A percentile compares a stretch with the other conserved stretches of the same genome.
Conservation (phyloP, 2,113 vertebrate genomes). For the Ailuropoda melanoleuca region DNA sequence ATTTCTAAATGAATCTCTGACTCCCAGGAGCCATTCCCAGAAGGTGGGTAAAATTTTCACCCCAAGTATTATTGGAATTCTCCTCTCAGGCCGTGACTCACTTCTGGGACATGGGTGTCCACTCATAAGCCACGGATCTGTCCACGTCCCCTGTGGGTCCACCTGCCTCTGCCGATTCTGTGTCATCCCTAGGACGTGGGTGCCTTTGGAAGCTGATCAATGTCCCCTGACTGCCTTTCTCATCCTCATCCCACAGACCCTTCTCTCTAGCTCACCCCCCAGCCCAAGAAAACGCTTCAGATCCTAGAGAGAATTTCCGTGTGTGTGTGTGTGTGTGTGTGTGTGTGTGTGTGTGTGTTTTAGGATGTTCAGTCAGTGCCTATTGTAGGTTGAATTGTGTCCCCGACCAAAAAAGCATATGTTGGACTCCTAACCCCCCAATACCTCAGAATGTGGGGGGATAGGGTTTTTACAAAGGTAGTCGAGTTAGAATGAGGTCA, state of each 20-base stretch:
- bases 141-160: background rate
- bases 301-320: background rate
- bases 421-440: background rate
- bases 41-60: background rate
- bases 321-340: background rate
- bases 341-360: background rate
- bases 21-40: background rate
- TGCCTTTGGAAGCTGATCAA: background rate
- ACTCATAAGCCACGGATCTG: background rate
- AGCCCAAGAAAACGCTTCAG: background rate
- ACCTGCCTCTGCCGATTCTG: background rate
- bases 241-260: background rate
- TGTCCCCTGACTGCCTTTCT: background rate
- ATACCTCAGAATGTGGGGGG: background rate
- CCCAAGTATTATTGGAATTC: background rate
- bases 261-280: background rate
- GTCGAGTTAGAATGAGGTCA: background rate
- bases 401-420: background rate
- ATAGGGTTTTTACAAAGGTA: background rate
- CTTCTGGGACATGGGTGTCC: background rate
- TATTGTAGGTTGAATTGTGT: background rate
- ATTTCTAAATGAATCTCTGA: constrained; percentile 24
- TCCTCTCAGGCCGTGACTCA: background rate
- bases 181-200: background rate
- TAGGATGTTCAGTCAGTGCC: background rate